Evolutionary conservation across 2,113 vertebrate species (phyloP).

Genomic region (Stomatorhinus ivindoensis): DNA sequence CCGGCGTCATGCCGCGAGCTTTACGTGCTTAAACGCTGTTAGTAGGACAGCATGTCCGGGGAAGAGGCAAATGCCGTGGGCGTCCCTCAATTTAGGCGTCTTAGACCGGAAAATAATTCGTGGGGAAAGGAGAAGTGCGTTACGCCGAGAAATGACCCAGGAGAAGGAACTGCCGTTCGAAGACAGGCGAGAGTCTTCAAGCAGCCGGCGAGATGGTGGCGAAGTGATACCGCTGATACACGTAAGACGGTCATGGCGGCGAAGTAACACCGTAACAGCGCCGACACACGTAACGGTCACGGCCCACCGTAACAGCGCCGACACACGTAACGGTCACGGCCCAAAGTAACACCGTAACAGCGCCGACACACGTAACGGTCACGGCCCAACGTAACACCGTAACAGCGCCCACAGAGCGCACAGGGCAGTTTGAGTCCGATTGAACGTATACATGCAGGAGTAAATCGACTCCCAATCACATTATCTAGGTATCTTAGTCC

Average conservation of each 20-base stretch:
- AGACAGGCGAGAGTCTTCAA: not conserved
- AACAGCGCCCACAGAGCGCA: too few species aligned
- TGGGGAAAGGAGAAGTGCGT: not conserved
- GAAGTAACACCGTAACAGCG: not conserved
- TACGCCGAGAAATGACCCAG: not conserved
- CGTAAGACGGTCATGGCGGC: not conserved
- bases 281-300: too few species aligned
- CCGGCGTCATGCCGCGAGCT: not conserved
- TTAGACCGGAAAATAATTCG: not conserved
- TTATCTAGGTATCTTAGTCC: too few species aligned
- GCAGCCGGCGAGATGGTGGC: not conserved
- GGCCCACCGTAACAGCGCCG: too few species aligned
- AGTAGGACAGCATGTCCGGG: not conserved
- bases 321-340: not conserved
- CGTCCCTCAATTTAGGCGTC: slow-evolving; percentile 19
- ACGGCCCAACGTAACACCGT: too few species aligned
- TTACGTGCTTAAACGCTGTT: not conserved
- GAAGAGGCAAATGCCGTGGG: not conserved
- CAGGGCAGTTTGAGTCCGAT: too few species aligned
- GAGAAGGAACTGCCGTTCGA: not conserved
- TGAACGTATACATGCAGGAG: too few species aligned
- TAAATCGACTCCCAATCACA: too few species aligned
- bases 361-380: too few species aligned
- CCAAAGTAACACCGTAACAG: too few species aligned
- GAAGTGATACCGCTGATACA: not conserved